phyloP scores from a whole-genome alignment of 1,140 invertebrate genomes.

The Teleogryllus occipitalis region DNA sequence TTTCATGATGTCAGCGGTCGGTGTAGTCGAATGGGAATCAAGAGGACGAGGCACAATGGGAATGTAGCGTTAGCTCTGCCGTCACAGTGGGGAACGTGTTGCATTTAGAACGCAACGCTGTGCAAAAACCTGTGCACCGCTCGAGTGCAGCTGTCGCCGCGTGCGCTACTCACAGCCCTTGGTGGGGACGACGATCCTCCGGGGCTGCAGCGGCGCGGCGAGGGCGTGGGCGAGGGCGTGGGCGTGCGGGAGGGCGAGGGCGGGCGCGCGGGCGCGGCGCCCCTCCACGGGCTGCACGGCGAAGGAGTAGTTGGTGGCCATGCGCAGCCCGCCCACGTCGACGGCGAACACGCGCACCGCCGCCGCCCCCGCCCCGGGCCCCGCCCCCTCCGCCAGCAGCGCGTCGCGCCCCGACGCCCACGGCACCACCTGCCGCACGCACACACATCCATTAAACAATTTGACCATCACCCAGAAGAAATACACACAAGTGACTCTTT shows the following conservation, averaged over 20 bases:
- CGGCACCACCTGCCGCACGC: conserved; percentile 37
- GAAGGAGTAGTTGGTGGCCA: conserved; percentile 71
- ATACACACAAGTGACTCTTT: no score
- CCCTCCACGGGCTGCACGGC: conserved; percentile 48
- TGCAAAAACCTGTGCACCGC: no score
- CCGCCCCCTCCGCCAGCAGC: conserved; percentile 20
- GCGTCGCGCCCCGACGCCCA: conserved; percentile 35
- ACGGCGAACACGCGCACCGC: conserved; percentile 38
- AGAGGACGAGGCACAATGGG: no score
- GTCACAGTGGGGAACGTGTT: no score
- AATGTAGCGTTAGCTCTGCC: no score
- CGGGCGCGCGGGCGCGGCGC: conserved; percentile 19
- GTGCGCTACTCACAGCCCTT: conserved; percentile 62
- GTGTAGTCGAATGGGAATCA: no score
- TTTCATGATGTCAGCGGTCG: no score
- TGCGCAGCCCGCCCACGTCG: conserved; percentile 52
- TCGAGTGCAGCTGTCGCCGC: no score
- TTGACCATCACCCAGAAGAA: no score
- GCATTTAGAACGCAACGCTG: no score
- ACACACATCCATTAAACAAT: no score
- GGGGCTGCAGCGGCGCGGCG: conserved; percentile 30
- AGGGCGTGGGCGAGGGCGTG: conserved; percentile 18
- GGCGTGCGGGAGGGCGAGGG: no score
- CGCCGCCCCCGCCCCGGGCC: conserved; percentile 28
- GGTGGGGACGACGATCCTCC: conserved; percentile 57